Conservation (phyloP, 2,113 vertebrate species). For the Triplophysa tibetana region DNA sequence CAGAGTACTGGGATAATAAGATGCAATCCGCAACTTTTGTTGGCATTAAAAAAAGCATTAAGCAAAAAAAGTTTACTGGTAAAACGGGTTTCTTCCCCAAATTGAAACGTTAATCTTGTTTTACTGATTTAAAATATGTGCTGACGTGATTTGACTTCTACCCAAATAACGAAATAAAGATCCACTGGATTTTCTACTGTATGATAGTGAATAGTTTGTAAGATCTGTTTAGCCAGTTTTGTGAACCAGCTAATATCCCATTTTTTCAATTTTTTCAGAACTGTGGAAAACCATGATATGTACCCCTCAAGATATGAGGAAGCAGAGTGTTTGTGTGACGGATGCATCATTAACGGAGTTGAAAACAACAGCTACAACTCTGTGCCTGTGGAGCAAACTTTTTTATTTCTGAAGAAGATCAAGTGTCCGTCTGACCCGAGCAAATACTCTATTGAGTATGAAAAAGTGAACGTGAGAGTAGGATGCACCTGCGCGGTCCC, state of each 20-base stretch:
- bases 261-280: conserved; percentile 59
- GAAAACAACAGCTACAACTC: conserved; percentile 78
- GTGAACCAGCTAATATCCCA: not conserved
- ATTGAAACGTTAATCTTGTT: too few relatives aligned
- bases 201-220: too few relatives aligned
- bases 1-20: too few relatives aligned
- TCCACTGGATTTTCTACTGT: too few relatives aligned
- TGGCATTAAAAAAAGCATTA: too few relatives aligned
- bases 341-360: conserved; percentile 74
- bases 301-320: conserved; percentile 73
- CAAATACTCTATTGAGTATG: conserved; percentile 63
- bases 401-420: conserved; percentile 75
- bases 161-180: too few relatives aligned
- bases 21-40: too few relatives aligned
- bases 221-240: not conserved
- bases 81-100: too few relatives aligned
- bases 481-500: conserved; percentile 82
- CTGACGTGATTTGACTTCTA: too few relatives aligned
- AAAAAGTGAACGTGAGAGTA: conserved; percentile 71
- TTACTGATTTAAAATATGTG: too few relatives aligned
- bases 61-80: too few relatives aligned
- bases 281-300: conserved; percentile 60
- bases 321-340: conserved; percentile 81
- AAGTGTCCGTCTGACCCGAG: conserved; percentile 38
- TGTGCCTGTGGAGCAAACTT: conserved; percentile 64